Evolutionary conservation across 1,140 invertebrate genomes (phyloP).

Genomic region (Galleria mellonella): DNA sequence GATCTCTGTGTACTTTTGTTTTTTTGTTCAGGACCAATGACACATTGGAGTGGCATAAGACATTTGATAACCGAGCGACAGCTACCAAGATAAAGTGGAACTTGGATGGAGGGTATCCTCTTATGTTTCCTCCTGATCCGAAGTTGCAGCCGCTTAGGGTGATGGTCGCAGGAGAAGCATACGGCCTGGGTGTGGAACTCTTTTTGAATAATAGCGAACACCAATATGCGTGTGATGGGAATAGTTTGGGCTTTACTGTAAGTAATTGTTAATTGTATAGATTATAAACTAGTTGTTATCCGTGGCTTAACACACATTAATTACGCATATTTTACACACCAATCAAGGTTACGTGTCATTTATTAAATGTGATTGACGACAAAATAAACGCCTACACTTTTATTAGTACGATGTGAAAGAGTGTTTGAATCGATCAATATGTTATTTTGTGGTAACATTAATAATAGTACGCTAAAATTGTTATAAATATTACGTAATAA

Average conservation of each 20-base stretch:
- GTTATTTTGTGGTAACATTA: too few relatives aligned
- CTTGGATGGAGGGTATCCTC: constrained; percentile 46
- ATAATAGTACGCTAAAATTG: too few relatives aligned
- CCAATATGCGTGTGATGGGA: constrained; percentile 57
- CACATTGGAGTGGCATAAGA: constrained; percentile 43
- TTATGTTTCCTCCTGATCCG: constrained; percentile 41
- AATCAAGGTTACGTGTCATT: too few relatives aligned
- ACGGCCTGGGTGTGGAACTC: constrained; percentile 52
- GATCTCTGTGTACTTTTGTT: too few relatives aligned
- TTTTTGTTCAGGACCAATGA: constrained; percentile 41
- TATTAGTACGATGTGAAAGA: too few relatives aligned
- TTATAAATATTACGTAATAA: too few relatives aligned
- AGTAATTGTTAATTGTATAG: constrained; percentile 9
- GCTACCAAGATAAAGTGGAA: constrained; percentile 41
- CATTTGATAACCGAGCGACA: constrained; percentile 20
- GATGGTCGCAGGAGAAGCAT: constrained; percentile 52
- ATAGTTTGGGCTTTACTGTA: constrained; percentile 60
- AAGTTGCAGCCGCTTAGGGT: constrained; percentile 42
- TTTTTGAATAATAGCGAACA: constrained; percentile 58
- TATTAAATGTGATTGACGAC: too few relatives aligned
- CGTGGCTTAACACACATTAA: too few relatives aligned
- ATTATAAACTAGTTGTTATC: too few relatives aligned
- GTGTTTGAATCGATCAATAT: too few relatives aligned
- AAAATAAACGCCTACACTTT: too few relatives aligned
- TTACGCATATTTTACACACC: too few relatives aligned